A percentile compares a stretch with the other conserved stretches of the same genome.
phyloP scores from a whole-genome alignment of 2,888 invertebrate species.

The Hydraecia micacea region DNA sequence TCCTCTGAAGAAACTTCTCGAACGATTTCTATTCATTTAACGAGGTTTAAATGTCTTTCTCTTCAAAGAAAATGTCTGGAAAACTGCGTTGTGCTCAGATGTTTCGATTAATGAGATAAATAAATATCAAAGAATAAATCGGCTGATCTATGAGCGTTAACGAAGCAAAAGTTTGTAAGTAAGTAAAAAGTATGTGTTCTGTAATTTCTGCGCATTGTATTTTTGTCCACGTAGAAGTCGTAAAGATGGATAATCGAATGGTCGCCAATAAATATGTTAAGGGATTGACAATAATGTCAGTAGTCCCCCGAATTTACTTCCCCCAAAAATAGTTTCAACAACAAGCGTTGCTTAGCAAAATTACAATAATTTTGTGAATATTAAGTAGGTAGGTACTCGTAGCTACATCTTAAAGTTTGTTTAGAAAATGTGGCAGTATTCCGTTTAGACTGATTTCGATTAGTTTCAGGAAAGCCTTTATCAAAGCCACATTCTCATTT shows the following conservation, averaged over 20 bases:
- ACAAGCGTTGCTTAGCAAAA: background rate
- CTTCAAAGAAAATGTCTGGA: slow-evolving; percentile 23
- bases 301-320: background rate
- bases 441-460: background rate
- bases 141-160: too few relatives aligned
- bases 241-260: background rate
- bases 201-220: background rate
- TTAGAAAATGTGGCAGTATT: background rate
- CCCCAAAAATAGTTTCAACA: background rate
- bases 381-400: background rate
- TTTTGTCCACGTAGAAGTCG: background rate
- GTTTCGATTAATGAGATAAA: slow-evolving; percentile 10
- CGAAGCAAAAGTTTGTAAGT: too few relatives aligned
- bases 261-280: slow-evolving; percentile 21
- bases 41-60: slow-evolving; percentile 10
- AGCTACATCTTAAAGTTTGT: background rate
- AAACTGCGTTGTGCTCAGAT: slow-evolving; percentile 3
- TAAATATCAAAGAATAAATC: too few relatives aligned
- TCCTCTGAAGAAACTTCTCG: slow-evolving; percentile 25
- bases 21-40: slow-evolving; percentile 40
- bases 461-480: background rate
- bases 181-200: too few relatives aligned
- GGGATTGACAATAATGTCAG: background rate
- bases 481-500: background rate
- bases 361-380: background rate